Evolutionary conservation across 1,140 invertebrate species (phyloP).

Genomic region (Cydia pomonella): DNA sequence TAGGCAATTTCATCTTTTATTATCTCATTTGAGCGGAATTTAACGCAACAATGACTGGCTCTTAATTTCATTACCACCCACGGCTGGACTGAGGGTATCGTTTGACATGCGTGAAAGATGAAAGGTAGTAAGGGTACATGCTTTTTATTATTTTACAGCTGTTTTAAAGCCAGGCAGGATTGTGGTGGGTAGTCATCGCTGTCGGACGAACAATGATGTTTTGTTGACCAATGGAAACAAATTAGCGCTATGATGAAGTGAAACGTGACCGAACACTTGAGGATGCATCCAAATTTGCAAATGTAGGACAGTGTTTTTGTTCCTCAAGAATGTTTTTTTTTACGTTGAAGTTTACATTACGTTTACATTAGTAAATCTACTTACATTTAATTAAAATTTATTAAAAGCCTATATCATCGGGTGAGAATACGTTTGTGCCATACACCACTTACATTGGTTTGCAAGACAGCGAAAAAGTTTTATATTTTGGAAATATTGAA

Average conservation of each 20-base stretch:
- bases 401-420: too few species aligned
- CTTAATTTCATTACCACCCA: constrained; percentile 74
- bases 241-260: constrained; percentile 61
- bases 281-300: neutral
- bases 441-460: too few species aligned
- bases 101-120: neutral
- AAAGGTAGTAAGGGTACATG: neutral
- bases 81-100: constrained; percentile 41
- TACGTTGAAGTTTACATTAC: too few species aligned
- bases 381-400: too few species aligned
- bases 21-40: constrained; percentile 67
- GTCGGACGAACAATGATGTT: constrained; percentile 54
- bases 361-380: too few species aligned
- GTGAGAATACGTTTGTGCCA: too few species aligned
- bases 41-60: constrained; percentile 68
- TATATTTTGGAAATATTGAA: too few species aligned
- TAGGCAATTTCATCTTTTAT: constrained; percentile 59
- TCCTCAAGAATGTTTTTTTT: too few species aligned
- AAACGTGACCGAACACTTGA: constrained; percentile 39
- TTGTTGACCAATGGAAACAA: constrained; percentile 64
- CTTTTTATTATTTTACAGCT: neutral
- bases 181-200: constrained; percentile 10
- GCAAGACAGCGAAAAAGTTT: too few species aligned
- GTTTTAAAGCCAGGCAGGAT: neutral
- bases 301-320: too few species aligned